Percentiles rank a stretch among this genome's conserved stretches.
Evolutionary conservation across 2,888 invertebrate species (phyloP).

Genomic region (Ptycholaimellus sp.): DNA sequence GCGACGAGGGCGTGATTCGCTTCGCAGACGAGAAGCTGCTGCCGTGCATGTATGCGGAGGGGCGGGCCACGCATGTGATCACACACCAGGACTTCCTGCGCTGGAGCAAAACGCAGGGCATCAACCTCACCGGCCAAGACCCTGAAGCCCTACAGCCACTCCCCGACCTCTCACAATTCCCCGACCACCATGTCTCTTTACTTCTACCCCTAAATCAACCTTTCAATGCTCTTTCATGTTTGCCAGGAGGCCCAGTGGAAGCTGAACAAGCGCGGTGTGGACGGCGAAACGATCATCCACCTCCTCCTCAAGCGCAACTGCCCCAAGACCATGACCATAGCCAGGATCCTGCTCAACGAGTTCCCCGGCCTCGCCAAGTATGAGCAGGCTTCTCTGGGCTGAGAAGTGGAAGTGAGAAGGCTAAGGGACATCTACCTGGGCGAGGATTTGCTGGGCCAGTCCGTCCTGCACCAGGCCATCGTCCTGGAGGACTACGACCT

Average conservation of each 20-base stretch:
- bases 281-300: conserved; percentile 80
- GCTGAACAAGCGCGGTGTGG: conserved; percentile 74
- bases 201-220: too few relatives aligned
- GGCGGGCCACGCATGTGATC: conserved; percentile 53
- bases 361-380: too few relatives aligned
- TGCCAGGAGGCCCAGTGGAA: conserved; percentile 99
- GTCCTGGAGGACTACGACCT: conserved; percentile 85
- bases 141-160: too few relatives aligned
- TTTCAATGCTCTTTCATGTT: too few relatives aligned
- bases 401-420: too few relatives aligned
- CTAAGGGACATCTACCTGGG: conserved; percentile 88
- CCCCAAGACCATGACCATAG: conserved; percentile 51
- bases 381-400: too few relatives aligned
- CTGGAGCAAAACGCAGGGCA: conserved; percentile 46
- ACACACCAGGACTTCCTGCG: conserved; percentile 53
- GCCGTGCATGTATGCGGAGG: conserved; percentile 37
- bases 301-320: conserved; percentile 82
- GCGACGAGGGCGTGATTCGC: conserved; percentile 41
- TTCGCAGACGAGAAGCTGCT: conserved; percentile 17
- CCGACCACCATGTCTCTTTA: too few relatives aligned
- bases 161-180: too few relatives aligned
- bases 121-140: too few relatives aligned
- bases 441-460: conserved; percentile 59
- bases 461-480: conserved; percentile 77
- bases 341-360: conserved; percentile 61